Evolutionary conservation across 2,113 vertebrate genomes (phyloP).

Genomic region (Ochotona curzoniae): DNA sequence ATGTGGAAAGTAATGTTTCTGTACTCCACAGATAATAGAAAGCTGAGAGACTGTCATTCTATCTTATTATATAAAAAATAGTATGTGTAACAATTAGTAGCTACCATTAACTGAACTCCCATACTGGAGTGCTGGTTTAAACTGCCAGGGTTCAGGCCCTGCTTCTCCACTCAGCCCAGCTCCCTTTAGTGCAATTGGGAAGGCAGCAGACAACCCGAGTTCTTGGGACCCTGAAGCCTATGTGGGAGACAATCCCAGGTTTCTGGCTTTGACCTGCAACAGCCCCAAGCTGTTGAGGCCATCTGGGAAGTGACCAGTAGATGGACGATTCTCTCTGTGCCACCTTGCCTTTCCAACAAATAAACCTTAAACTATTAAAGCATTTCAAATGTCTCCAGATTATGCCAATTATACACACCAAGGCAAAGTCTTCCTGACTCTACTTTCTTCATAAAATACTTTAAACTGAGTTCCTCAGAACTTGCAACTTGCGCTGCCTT

Average conservation of each 20-base stretch:
- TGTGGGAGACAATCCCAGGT: no score
- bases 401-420: background rate
- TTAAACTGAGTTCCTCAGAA: background rate
- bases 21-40: background rate
- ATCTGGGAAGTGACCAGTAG: no score
- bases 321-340: no score
- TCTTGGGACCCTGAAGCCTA: no score
- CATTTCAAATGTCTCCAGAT: background rate
- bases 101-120: background rate
- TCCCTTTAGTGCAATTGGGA: no score
- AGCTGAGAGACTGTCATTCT: background rate
- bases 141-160: no score
- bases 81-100: background rate
- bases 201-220: no score
- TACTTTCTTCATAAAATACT: background rate
- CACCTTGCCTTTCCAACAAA: background rate
- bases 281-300: no score
- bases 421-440: background rate
- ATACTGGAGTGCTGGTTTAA: no score
- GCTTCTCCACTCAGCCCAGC: no score
- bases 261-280: no score
- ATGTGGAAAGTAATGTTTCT: background rate
- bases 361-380: background rate
- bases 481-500: background rate
- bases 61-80: background rate